Percentiles rank a stretch among this genome's conserved stretches.
Conservation (phyloP, 1,140 invertebrate genomes). For the Aporrectodea caliginosa region DNA sequence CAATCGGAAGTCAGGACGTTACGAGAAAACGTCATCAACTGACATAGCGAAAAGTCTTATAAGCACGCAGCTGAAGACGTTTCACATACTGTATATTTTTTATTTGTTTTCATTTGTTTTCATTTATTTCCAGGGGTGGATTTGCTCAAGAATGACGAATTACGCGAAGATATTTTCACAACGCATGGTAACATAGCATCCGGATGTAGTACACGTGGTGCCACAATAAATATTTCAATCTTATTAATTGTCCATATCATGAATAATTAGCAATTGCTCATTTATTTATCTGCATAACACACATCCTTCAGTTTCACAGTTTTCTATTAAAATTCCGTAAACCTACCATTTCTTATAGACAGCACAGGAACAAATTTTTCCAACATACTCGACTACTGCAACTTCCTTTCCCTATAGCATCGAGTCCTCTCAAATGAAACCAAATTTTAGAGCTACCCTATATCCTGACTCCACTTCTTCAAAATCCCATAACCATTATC, state of each 20-base stretch:
- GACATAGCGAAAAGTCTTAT: neutral
- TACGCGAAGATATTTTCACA: neutral
- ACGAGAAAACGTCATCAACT: neutral
- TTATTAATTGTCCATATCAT: neutral
- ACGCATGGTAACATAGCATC: neutral
- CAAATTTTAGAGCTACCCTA: too few relatives aligned
- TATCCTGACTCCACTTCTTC: too few relatives aligned
- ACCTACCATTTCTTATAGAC: neutral
- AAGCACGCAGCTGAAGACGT: too few relatives aligned
- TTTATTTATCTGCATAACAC: neutral
- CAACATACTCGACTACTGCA: too few relatives aligned
- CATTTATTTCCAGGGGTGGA: neutral
- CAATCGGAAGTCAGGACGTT: neutral
- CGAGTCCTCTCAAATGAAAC: too few relatives aligned
- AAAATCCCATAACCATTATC: too few relatives aligned
- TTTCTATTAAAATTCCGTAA: too few relatives aligned
- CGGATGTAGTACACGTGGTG: neutral
- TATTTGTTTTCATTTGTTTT: too few relatives aligned
- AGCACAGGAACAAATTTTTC: too few relatives aligned
- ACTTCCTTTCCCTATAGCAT: too few relatives aligned
- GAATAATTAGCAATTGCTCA: neutral
- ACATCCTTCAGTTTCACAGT: neutral
- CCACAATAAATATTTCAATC: neutral
- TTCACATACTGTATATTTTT: too few relatives aligned
- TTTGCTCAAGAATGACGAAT: neutral